A percentile compares a stretch with the other conserved stretches of the same genome.
These are phyloP conservation scores for Colletes gigas DNA, from an alignment of 1,140 invertebrate species.

Conservation along the genomic window DNA sequence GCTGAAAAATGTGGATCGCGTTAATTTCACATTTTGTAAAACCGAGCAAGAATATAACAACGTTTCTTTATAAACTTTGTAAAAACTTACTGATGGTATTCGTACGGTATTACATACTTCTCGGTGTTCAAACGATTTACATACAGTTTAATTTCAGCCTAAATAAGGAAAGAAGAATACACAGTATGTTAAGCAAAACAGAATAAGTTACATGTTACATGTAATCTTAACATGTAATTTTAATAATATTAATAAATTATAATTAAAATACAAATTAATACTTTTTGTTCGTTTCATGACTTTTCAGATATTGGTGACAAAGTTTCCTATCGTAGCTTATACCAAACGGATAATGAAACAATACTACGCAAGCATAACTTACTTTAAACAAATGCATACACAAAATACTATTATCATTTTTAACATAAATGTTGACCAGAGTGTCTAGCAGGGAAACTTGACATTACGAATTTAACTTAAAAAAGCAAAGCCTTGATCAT, in stretches of 20 bases:
- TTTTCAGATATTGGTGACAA: too few species aligned
- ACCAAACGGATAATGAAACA: too few species aligned
- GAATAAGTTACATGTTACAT: conserved; percentile 1
- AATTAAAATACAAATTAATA: too few species aligned
- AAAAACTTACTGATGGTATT: conserved; percentile 91
- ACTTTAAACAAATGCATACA: too few species aligned
- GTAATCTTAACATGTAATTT: too few species aligned
- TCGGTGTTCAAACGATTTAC: conserved; percentile 98
- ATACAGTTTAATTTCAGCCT: conserved; percentile 93
- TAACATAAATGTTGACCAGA: too few species aligned
- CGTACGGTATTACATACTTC: conserved; percentile 98
- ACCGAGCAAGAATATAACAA: not conserved
- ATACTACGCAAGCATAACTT: too few species aligned
- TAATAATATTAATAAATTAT: too few species aligned
- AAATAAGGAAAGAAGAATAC: conserved; percentile 79
- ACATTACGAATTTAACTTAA: not conserved
- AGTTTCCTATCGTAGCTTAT: too few species aligned
- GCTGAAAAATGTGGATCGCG: conserved; percentile 56
- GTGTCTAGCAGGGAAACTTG: too few species aligned
- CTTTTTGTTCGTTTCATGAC: too few species aligned
- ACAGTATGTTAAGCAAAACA: conserved; percentile 29
- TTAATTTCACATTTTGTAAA: conserved; percentile 74
- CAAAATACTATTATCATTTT: too few species aligned
- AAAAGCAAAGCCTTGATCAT: not conserved
- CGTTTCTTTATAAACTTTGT: conserved; percentile 73